A percentile compares a stretch with the other conserved stretches of the same genome.
phyloP scores from a whole-genome alignment of 2,888 invertebrate genomes.

The Geotrupes spiniger region DNA sequence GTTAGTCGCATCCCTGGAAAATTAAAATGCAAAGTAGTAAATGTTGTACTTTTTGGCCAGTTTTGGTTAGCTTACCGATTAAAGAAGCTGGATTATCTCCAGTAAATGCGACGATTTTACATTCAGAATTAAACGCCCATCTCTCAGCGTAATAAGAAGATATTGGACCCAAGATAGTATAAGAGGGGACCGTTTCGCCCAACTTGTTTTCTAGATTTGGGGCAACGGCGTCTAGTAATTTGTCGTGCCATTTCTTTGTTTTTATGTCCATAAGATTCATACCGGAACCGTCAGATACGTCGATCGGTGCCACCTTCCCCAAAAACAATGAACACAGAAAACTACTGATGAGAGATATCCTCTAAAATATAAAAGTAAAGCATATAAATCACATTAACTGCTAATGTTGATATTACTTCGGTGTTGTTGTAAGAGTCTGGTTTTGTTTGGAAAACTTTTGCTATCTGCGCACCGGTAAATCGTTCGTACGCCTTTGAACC shows the following conservation, averaged over 20 bases:
- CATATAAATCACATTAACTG: no score
- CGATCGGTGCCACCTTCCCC: conserved; percentile 86
- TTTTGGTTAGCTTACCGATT: conserved; percentile 57
- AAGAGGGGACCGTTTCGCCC: conserved; percentile 70
- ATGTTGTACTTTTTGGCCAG: conserved; percentile 2
- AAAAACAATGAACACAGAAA: conserved; percentile 86
- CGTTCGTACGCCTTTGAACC: conserved; percentile 86
- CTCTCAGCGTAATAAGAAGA: conserved; percentile 79
- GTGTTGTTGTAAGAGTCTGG: conserved; percentile 71
- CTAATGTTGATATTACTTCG: conserved; percentile 53
- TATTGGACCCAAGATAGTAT: conserved; percentile 68
- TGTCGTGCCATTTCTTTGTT: conserved; percentile 71
- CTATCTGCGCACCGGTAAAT: conserved; percentile 92
- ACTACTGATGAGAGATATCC: conserved; percentile 91
- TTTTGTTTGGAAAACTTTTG: conserved; percentile 75
- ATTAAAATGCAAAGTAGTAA: conserved; percentile 10
- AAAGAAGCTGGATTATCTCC: conserved; percentile 93
- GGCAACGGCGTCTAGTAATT: conserved; percentile 74
- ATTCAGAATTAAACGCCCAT: conserved; percentile 79
- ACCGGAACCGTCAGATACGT: conserved; percentile 90
- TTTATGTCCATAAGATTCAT: conserved; percentile 92
- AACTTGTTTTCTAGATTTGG: conserved; percentile 71
- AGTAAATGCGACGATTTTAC: conserved; percentile 84
- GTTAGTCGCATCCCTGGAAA: conserved; percentile 71
- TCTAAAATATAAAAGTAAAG: conserved; percentile 54